Evolutionary conservation across 2,113 vertebrate genomes (phyloP), one percentile per base, ranked within the genome.

Genomic region (Oryzias celebensis): DNA sequence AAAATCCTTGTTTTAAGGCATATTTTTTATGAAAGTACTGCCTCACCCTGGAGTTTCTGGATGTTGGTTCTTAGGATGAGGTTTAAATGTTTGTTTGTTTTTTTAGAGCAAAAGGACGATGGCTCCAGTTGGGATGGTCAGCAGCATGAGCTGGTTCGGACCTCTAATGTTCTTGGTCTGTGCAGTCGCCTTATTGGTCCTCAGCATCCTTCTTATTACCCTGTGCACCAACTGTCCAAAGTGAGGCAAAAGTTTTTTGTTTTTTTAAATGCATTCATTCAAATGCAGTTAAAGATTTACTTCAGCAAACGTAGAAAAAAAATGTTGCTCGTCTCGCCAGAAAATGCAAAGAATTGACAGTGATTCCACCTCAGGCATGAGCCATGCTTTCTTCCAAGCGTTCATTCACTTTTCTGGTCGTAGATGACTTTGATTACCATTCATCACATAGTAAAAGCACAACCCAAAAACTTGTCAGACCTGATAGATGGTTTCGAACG

Each of bases 101-200:
- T 44, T 2, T 56, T 42, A 85, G 76, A 77, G 41, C 28, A 31
- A 23, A 2, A 49, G 36, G 45, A 73, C 56, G 13, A 91, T 91
- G 89, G 87, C 90, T 83, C 81, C 79, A 15, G 3, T 87, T 4
- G 74, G 63, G 4, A 47, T 51, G 68, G 68, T 64, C 8, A 20
- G 8, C 16, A 44, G 28, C 46, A 2, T 80, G 65, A 70, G 56
- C 3, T 75, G 58, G 72, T 51, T 81, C 62, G 71, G 77, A 4
- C 81, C 87, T 12, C 62, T 81, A 20, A 87, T 86, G 52, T 62
- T 85, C 45, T 23, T 88, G 52, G 54, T 89, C 71, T 90, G 86
- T 41, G 52, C 79, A 1, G 1, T 84, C 0, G 48, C 81, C 47
- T 87, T 92, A 77, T 45, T 91, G 44, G 1, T 91, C 46, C 71